Evolutionary conservation across 2,888 invertebrate species (phyloP), one percentile per base, ranked within the genome.

Genomic region (Catocala nupta): DNA sequence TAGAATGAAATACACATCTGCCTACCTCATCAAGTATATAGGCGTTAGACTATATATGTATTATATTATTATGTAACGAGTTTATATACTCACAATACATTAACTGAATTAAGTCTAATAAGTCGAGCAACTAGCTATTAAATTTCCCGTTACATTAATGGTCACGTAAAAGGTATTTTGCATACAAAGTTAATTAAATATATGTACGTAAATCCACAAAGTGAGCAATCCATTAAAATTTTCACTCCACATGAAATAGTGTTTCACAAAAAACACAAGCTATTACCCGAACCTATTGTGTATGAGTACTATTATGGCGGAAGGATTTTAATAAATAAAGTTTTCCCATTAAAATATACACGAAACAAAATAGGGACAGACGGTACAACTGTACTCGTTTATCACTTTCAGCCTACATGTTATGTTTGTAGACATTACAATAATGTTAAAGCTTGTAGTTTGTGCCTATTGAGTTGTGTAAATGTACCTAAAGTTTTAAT

Each of bases 321-420:
- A 63, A 59, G 65, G 62, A 54, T 77, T 77, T 69, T 71, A 71
- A 74, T 75, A 75, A 63, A 74, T 64, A 77, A 76, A 77, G 71
- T 76, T 77, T 77, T 71, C 53, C 68, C 65, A 77, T 77, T 71
- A 71, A 66, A 69, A 75, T 67, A 25, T 61, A 56, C 36, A 50
- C 43, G 49, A 58, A 55, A 70, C 57, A 58, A 65, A 63, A 73
- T 67, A 33, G 66, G 55, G 56, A 54, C 51, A 54, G 53, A 55
- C 53, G 12, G 12, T 25, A 39, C 12, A 16, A 36, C 2, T 49
- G 33, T 55, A 13, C 42, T 25, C 39, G 54, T 63, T 72, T 65
- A 55, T 59, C 53, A 61, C 43, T 55, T 47, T 58, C 12, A 13
- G 55, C 48, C 45, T 63, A 56, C 16, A 51, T 57, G 16, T 55